Percentiles rank a stretch among this genome's conserved stretches.
These are phyloP conservation scores for Stramonita haemastoma DNA, from an alignment of 2,888 invertebrate species.

Conservation along the genomic window DNA sequence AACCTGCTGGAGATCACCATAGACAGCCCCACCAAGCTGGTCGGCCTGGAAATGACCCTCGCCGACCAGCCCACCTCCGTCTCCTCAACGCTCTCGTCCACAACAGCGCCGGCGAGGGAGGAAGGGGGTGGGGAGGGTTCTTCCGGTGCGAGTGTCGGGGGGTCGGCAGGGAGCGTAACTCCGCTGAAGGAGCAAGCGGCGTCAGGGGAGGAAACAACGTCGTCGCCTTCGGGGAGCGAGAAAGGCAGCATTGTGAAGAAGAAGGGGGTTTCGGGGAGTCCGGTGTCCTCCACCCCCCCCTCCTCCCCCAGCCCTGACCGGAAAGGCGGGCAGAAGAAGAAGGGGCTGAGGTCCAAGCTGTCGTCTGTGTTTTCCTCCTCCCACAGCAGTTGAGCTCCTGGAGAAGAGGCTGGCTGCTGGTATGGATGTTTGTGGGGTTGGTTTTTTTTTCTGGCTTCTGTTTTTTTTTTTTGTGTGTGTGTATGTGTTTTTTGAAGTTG, in stretches of 20 bases:
- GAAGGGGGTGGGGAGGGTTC: too few species aligned
- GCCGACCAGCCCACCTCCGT: not conserved
- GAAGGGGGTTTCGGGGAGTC: too few species aligned
- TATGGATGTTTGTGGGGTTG: too few species aligned
- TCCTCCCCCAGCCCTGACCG: not conserved
- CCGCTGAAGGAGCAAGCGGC: not conserved
- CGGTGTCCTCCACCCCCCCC: not conserved
- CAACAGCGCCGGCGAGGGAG: not conserved
- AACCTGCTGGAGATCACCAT: conserved; percentile 67
- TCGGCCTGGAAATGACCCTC: conserved; percentile 21
- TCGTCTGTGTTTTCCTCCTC: conserved; percentile 26
- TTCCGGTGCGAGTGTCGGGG: too few species aligned
- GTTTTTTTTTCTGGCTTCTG: too few species aligned
- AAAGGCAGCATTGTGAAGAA: not conserved
- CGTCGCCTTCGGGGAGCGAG: not conserved
- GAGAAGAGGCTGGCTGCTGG: too few species aligned
- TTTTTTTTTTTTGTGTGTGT: too few species aligned
- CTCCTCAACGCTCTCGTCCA: not conserved
- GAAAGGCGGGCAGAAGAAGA: conserved; percentile 9
- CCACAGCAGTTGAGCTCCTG: not conserved
- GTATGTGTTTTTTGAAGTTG: too few species aligned
- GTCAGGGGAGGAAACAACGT: too few species aligned
- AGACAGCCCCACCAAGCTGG: conserved; percentile 16
- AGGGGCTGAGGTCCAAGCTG: conserved; percentile 13
- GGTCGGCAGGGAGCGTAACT: too few species aligned